Base-by-base conservation (phyloP, 2,888 invertebrate genomes). In the Polylopha cassiicola region DNA sequence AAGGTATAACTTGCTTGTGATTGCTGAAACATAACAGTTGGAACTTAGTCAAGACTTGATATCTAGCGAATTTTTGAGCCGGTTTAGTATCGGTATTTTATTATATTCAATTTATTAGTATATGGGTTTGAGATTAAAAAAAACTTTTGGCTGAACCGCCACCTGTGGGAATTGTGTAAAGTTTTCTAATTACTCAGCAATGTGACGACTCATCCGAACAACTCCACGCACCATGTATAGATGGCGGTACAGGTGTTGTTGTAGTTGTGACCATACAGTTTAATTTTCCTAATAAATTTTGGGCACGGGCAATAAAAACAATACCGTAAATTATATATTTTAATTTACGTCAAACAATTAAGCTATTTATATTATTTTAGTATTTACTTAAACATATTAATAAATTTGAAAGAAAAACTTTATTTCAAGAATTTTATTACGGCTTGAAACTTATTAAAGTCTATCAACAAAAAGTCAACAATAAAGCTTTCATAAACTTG, bases 401-500 rank as follows among this genome's bases (percentile, higher is more conserved):
- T 58, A 54, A 58, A 62, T 52, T 58, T 55, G 67, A 77, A 64
- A 73, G 67, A 78, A 61, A 71, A 76, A 63, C 64, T 69, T 57
- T 64, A 64, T 60, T 70, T 67, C 62, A 73, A 65, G 47, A 39
- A 45, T 47, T 69, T 71, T 55, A 53, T 74, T 65, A 73, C 65
- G 69, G 75, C 80, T 65, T 68, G 66, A 58, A 80, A 82, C 72
- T 71, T 59, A 84, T 73, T 74, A 80, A 65, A 84, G 80, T 76
- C 64, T 73, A 61, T 73, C 55, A 74, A 78, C 76, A 73, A 80
- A 75, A 76, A 65, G 61, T 67, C 61, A 82, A 84, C 79, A 80
- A 77, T 82, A 81, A 84, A 84, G 84, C 85, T 68, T 79, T 78
- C 69, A 72, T 69, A 76, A 80, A 78, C 64, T 82, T 84, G 82